phyloP scores from a whole-genome alignment of 2,888 invertebrate species.

The Tribolium freemani region DNA sequence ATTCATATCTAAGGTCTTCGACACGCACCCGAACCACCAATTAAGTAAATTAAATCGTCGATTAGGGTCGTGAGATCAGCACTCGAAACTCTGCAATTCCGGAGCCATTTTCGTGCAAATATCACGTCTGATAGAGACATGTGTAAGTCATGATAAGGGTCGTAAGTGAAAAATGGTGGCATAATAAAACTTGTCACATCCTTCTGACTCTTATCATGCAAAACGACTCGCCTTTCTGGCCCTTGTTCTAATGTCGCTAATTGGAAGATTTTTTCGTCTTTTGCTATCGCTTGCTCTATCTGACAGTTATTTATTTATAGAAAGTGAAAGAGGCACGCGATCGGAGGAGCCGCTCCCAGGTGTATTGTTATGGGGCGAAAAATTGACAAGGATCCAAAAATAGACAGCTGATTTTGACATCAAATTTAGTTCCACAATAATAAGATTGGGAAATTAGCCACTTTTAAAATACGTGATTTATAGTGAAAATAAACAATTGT shows the following conservation, averaged over 20 bases:
- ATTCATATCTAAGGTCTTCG: conserved; percentile 1
- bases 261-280: conserved; percentile 51
- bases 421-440: not conserved
- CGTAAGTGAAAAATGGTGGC: conserved; percentile 29
- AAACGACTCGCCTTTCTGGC: not conserved
- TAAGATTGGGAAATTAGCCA: not conserved
- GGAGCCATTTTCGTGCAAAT: conserved; percentile 18
- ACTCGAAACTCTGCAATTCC: conserved; percentile 7
- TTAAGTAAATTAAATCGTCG: conserved; percentile 30
- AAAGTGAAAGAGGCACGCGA: conserved; percentile 44
- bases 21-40: conserved; percentile 12
- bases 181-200: conserved; percentile 31
- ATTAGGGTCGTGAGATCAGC: conserved; percentile 20
- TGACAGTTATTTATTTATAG: conserved; percentile 43
- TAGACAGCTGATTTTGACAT: conserved; percentile 16
- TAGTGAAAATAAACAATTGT: too few relatives aligned
- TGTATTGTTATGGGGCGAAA: conserved; percentile 42
- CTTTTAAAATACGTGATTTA: too few relatives aligned
- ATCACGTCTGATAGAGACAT: conserved; percentile 22
- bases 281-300: conserved; percentile 29
- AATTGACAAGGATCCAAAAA: conserved; percentile 35
- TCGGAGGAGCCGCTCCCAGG: conserved; percentile 44
- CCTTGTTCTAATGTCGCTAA: conserved; percentile 54
- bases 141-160: conserved; percentile 28
- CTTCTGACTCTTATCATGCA: conserved; percentile 28